Base-by-base conservation (phyloP, 2,113 vertebrate species). In the Dolichallabes microphthalmus region DNA sequence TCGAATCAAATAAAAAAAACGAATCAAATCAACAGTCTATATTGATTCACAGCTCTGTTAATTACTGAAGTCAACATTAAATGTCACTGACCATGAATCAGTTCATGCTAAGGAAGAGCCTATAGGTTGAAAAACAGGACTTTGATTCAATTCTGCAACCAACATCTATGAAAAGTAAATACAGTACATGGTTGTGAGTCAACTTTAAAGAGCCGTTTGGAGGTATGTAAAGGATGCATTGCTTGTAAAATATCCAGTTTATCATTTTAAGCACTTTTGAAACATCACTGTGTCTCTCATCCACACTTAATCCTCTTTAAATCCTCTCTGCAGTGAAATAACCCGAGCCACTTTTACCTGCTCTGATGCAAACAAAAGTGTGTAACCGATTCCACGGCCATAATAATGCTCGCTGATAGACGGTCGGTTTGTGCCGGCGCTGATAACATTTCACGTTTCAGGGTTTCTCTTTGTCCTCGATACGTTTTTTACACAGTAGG, bases 381-480 rank as follows among this genome's bases (percentile, higher is more conserved):
- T 77, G 75, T 77, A 77, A 77, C 52, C 53, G 27, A 77, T 77
- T 76, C 74, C 52, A 0, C 19, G n/a, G 52, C 25, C n/a, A 52
- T 55, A 76, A 50, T 30, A 55, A 50, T 55, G 75, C n/a, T 57
- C 15, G n/a, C 27, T 20, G 75, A 57, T 77, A 32, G 75, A 77
- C 75, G 75, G 75, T 27, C 6, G 52, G 75, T 57, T 77, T 77
- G 75, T 77, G 52, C 32, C 17, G 10, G 13, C 3, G 17, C 8
- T 14, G 75, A 77, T 77, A 77, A 77, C n/a, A 77, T 77, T 55
- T 77, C 53, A 32, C 52, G 30, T 77, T 55, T 77, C n/a, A 57
- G 53, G n/a, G 53, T 77, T 55, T 57, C 27, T 77, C 75, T 57
- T 77, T 77, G 52, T 77, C 75, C 52, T 20, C 27, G 30, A 8